Evolutionary conservation across 2,113 vertebrate species (phyloP).

Genomic region (Falcunculus frontatus): DNA sequence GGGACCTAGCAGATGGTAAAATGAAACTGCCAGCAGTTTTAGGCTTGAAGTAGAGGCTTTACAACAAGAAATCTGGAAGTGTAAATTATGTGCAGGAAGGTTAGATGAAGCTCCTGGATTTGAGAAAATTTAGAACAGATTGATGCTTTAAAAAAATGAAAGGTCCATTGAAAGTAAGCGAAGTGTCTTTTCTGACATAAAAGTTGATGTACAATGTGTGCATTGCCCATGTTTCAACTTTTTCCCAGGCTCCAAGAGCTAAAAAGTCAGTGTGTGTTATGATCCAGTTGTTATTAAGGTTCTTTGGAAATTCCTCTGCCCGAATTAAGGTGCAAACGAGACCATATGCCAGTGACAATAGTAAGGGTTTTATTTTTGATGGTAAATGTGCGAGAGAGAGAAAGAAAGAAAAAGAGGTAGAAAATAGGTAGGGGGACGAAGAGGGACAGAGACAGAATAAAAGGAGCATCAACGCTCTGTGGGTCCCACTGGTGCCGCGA

Average conservation of each 20-base stretch:
- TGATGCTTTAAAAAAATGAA: not conserved
- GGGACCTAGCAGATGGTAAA: conserved; percentile 1
- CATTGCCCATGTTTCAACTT: not conserved
- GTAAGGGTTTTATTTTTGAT: too few relatives aligned
- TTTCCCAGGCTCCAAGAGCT: not conserved
- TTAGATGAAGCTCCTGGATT: not conserved
- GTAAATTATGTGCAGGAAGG: not conserved
- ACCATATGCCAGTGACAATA: too few relatives aligned
- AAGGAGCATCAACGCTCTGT: too few relatives aligned
- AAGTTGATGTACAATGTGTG: not conserved
- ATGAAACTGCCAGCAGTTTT: not conserved
- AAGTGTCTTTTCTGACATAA: not conserved
- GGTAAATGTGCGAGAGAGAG: too few relatives aligned
- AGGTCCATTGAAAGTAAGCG: not conserved
- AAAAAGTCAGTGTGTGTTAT: not conserved
- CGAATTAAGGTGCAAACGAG: too few relatives aligned
- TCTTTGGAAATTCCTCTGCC: too few relatives aligned
- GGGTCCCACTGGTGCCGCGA: too few relatives aligned
- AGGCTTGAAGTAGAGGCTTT: not conserved
- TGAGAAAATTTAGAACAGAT: not conserved
- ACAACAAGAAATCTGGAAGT: not conserved
- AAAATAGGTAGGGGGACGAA: too few relatives aligned
- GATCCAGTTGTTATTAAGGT: too few relatives aligned
- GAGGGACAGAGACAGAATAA: too few relatives aligned
- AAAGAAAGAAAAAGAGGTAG: too few relatives aligned